phyloP scores from a whole-genome alignment of 2,113 vertebrate species.

The Scatophagus argus region DNA sequence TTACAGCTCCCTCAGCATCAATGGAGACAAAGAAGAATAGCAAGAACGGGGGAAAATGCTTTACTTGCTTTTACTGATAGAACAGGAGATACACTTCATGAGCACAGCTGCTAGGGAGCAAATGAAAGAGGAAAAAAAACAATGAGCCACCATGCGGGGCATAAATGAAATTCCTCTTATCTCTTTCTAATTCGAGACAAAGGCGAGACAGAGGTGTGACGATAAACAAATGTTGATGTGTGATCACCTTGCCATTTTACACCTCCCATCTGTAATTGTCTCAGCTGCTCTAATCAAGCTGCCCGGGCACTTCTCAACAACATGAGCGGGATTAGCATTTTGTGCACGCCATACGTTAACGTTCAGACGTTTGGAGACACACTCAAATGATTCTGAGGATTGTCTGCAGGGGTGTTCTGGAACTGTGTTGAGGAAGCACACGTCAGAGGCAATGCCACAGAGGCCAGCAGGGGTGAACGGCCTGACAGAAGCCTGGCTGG shows the following conservation, averaged over 20 bases:
- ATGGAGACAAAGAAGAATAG: slow-evolving; percentile 30
- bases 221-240: slow-evolving; percentile 16
- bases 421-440: not conserved
- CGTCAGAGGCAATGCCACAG: not conserved
- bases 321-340: slow-evolving; percentile 6
- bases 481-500: slow-evolving; percentile 41
- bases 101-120: slow-evolving; percentile 20
- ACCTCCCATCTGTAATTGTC: slow-evolving; percentile 29
- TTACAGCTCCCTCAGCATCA: slow-evolving; percentile 28
- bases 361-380: not conserved
- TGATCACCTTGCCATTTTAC: slow-evolving; percentile 8
- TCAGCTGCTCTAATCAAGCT: slow-evolving; percentile 12
- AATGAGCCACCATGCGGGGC: slow-evolving; percentile 29
- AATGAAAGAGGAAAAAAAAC: slow-evolving; percentile 21
- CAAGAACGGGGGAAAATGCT: slow-evolving; percentile 11
- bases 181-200: slow-evolving; percentile 9
- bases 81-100: slow-evolving; percentile 30
- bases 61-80: slow-evolving; percentile 39
- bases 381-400: not conserved
- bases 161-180: slow-evolving; percentile 22
- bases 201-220: not conserved
- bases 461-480: slow-evolving; percentile 32
- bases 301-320: not conserved
- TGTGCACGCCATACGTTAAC: not conserved
- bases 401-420: not conserved